These are phyloP conservation scores for Tauraco erythrolophus DNA, from an alignment of 2,113 vertebrate genomes.

Conservation along the genomic window DNA sequence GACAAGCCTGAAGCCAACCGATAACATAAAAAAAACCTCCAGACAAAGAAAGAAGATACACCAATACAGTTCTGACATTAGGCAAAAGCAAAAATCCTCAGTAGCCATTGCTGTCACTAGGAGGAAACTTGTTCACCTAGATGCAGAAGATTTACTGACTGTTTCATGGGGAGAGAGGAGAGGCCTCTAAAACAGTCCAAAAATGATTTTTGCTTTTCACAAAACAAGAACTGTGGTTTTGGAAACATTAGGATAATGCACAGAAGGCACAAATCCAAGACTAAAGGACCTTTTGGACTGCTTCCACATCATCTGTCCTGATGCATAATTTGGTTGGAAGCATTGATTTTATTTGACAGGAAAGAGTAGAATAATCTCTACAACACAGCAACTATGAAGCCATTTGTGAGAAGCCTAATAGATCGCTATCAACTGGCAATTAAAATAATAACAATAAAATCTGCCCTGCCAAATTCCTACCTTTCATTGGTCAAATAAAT, in stretches of 20 bases:
- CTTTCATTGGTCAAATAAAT: background rate
- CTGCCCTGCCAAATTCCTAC: background rate
- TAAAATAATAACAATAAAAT: background rate
- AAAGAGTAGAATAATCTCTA: slow-evolving; percentile 21
- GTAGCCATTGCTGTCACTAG: background rate
- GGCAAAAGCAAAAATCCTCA: background rate
- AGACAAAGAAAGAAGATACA: background rate
- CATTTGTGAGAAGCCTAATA: background rate
- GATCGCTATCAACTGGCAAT: background rate
- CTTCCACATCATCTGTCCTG: background rate
- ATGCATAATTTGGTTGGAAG: background rate
- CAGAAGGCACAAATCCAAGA: background rate
- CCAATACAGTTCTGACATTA: background rate
- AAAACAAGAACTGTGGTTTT: background rate
- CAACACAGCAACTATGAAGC: background rate
- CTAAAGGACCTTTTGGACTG: background rate
- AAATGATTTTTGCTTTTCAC: background rate
- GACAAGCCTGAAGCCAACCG: background rate
- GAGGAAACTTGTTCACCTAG: background rate
- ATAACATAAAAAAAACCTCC: background rate
- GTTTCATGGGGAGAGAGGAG: background rate
- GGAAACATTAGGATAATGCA: background rate
- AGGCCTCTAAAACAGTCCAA: background rate
- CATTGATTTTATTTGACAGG: background rate
- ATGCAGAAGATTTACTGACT: background rate